These are phyloP conservation scores for Epizoanthus rinbou DNA, from an alignment of 92 coral and sea anemone species.

Conservation along the genomic window DNA sequence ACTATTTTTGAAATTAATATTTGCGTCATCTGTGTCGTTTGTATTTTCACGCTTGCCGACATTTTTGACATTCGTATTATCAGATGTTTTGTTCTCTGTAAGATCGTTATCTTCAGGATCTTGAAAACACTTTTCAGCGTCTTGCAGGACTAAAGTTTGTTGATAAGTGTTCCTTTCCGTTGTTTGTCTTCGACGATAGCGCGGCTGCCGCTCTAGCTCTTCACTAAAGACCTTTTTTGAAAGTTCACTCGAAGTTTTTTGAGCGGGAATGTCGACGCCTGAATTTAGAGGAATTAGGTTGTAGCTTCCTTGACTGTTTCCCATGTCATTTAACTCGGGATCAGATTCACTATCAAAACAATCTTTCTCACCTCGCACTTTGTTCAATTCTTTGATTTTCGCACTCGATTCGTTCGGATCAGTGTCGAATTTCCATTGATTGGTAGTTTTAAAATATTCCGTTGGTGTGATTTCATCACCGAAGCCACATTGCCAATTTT, in stretches of 20 bases:
- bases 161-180: neutral
- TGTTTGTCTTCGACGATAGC: slow-evolving; percentile 1
- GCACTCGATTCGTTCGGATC: slow-evolving; percentile 9
- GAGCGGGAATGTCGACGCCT: neutral
- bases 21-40: neutral
- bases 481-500: neutral
- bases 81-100: slow-evolving; percentile 7
- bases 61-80: slow-evolving; percentile 4
- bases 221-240: neutral
- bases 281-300: slow-evolving; percentile 3
- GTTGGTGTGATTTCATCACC: slow-evolving; percentile 3
- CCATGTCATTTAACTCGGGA: neutral
- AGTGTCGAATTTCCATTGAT: slow-evolving; percentile 4
- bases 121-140: slow-evolving; percentile 8
- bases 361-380: slow-evolving; percentile 12
- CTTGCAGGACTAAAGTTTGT: neutral
- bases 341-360: slow-evolving; percentile 38
- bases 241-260: slow-evolving; percentile 15
- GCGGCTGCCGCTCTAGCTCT: neutral
- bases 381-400: slow-evolving; percentile 18
- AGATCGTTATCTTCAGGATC: slow-evolving; percentile 15
- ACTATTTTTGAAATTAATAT: neutral
- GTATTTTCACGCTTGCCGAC: neutral
- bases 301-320: slow-evolving; percentile 26
- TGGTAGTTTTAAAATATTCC: neutral